Base-by-base conservation (phyloP, 2,797 vertebrate species). In the Echeneis naucrates region DNA sequence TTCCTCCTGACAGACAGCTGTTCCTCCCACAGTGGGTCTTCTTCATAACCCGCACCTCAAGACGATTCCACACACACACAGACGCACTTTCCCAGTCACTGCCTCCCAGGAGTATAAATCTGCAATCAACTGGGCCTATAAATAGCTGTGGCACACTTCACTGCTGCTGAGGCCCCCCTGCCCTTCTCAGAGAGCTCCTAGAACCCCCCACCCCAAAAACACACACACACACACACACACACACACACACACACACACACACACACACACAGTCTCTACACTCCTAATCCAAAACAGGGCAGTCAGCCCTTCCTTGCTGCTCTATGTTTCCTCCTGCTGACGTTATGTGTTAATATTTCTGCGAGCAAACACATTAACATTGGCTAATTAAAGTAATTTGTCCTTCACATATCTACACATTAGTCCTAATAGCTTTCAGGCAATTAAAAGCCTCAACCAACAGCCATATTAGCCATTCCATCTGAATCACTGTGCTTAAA, bases 1-100 rank as follows among this genome's bases (percentile, higher is more conserved):
- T 92, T 89, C 92, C 83, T 86, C 74, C 89, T 93, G 92, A 94
- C 85, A 94, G 93, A 93, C 93, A 95, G 94, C 92, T 94, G 92
- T 92, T 92, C 90, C 90, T 92, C 89, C 91, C 91, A 75, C 78
- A 63, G 77, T 65, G 84, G 72, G 66, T 80, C 81, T 72, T 91
- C 87, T 78, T 88, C 78, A 87, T 88, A 88, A 88, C 84, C 78
- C 78, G 68, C 83, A 80, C 83, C 81, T 63, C 80, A 83, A 64
- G 40, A 47, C 17, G 6, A 60, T 68, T 23, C 68, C 78, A 71
- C 72, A 51, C 68, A 72, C 61, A 72, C 48, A 64, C 59, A 63
- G 55, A 68, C 72, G 62, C 78, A 52, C 61, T 61, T 47, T 79
- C 72, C 17, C 32, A 82, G 85, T 84, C 80, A 44, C 88, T 76